Conservation (phyloP, 2,888 invertebrate genomes). For the Thalpophila matura region DNA sequence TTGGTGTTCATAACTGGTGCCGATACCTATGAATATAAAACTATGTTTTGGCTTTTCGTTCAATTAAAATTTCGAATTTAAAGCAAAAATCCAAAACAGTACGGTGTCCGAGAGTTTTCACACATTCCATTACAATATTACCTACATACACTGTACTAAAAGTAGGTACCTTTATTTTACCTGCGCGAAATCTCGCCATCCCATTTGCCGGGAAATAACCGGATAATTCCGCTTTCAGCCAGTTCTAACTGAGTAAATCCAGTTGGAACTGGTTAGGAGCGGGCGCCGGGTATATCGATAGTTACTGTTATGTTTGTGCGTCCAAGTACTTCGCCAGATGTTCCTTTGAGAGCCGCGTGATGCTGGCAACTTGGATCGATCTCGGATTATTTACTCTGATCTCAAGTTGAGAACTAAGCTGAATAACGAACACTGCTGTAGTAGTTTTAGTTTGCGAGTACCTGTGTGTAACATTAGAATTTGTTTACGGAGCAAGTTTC, state of each 20-base stretch:
- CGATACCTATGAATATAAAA: too few relatives aligned
- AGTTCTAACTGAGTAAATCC: slow-evolving; percentile 55
- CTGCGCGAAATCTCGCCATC: slow-evolving; percentile 42
- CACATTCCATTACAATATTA: slow-evolving; percentile 37
- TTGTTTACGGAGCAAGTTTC: slow-evolving; percentile 32
- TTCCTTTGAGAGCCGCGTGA: slow-evolving; percentile 48
- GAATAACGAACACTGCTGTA: slow-evolving; percentile 31
- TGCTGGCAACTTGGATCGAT: slow-evolving; percentile 48
- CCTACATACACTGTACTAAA: slow-evolving; percentile 25
- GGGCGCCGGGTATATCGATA: slow-evolving; percentile 45
- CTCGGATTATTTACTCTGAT: slow-evolving; percentile 51
- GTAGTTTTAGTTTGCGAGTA: slow-evolving; percentile 24
- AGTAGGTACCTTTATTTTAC: slow-evolving; percentile 48
- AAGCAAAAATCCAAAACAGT: slow-evolving; percentile 5
- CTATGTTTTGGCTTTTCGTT: too few relatives aligned
- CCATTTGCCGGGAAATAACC: slow-evolving; percentile 54
- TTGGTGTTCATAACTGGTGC: too few relatives aligned
- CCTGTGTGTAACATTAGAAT: slow-evolving; percentile 36
- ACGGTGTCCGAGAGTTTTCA: slow-evolving; percentile 3
- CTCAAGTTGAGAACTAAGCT: slow-evolving; percentile 28
- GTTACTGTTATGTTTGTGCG: slow-evolving; percentile 56
- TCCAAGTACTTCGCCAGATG: slow-evolving; percentile 55
- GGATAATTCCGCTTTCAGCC: slow-evolving; percentile 49
- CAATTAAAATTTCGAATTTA: slow-evolving; percentile 14
- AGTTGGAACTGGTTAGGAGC: slow-evolving; percentile 36